Base-by-base conservation (phyloP, 2,113 vertebrate species). In the Patagioenas fasciata region DNA sequence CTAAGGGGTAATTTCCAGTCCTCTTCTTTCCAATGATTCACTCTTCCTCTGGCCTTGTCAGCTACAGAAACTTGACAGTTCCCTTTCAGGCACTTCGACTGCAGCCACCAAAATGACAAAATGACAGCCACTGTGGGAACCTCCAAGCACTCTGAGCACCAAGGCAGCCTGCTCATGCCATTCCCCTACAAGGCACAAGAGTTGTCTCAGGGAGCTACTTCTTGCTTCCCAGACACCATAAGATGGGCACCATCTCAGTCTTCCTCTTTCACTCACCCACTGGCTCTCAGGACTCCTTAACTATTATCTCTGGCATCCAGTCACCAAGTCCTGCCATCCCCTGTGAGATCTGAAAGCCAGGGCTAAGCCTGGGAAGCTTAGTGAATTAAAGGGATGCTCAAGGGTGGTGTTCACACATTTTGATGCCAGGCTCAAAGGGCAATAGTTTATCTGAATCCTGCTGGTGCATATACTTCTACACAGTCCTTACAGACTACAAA, bases 1-100 rank as follows among this genome's bases (percentile, higher is more conserved):
- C 67, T 42, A 48, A 91, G 87, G 38, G 44, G 44, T 85, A 79
- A 87, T 79, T 91, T 81, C 78, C 61, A 89, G 69, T 64, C 51
- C 24, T 87, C n/a, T 6, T 40, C 78, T 65, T 79, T 67, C 29
- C 57, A 89, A 5, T 61, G 70, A 77, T 80, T 94, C 92, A 95
- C 47, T 44, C 62, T 79, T 88, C 53, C 66, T 85, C 85, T 80
- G 88, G 66, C 71, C 53, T 88, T 53, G 25, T n/a, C 67, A 70
- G 26, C 71, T 80, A 44, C 42, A 77, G 66, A 74, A 91, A 72
- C 57, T n/a, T 72, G 85, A 72, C 88, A 81, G 74, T 25, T 81
- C 34, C 74, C 78, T 85, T 79, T 72, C 81, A 87, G 73, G 62
- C 61, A 32, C 32, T 34, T 53, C 2, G 16, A 29, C 31, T 58